Evolutionary conservation across 2,888 invertebrate genomes (phyloP), one percentile per base, ranked within the genome.

Genomic region (Anoncus sp.): DNA sequence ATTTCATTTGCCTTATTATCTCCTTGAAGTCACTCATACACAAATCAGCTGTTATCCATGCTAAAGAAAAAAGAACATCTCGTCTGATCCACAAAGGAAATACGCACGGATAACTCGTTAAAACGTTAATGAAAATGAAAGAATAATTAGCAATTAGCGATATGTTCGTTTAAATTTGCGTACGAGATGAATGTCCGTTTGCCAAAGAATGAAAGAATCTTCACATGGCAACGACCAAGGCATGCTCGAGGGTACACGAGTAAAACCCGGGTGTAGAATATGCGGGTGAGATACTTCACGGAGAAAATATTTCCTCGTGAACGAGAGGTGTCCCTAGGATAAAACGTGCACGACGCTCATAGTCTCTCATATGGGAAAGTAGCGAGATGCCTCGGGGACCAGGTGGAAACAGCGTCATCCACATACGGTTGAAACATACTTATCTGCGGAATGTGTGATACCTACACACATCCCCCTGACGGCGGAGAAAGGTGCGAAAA

Each of bases 401-500:
- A 51, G 60, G 24, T 20, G 16, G 40, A 70, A 55, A 18, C 43
- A 67, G 71, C 53, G 38, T 77, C 53, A 27, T 77, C 55, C 53
- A 47, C 59, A 65, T 53, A 62, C 51, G 38, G 55, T 12, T 35
- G 63, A 40, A 74, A n/a, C n/a, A n/a, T 55, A 60, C 63, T 77
- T 67, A 69, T 59, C 63, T 65, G n/a, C n/a, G 65, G 31, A 38
- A 59, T 66, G 71, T 60, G 59, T 67, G 43, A 45, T n/a, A 43
- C 18, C 31, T 47, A 18, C 40, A 35, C 22, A 51, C 35, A 20
- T 47, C n/a, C n/a, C n/a, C n/a, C n/a, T 55, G 43, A 75, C 53
- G 53, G n/a, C n/a, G n/a, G n/a, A 35, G 45, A 55, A 62, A 78
- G 70, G 78, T 78, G 78, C 71, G 74, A 78, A 78, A 66, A 75